Base-by-base conservation (phyloP, 1,140 invertebrate genomes). In the Eufriesea mexicana region DNA sequence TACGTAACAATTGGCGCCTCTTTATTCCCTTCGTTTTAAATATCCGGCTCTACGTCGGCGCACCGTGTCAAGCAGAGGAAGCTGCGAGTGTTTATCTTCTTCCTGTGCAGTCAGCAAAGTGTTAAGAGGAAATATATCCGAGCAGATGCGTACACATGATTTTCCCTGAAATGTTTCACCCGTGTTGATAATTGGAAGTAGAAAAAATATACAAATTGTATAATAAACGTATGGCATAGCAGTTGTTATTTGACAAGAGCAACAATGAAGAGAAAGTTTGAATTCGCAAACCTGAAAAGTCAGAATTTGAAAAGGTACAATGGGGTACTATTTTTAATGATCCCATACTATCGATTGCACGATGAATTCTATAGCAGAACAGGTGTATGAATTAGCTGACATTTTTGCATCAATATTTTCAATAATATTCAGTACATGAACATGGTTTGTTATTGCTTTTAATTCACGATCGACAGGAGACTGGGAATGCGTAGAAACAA, bases 61-160 rank as follows among this genome's bases (percentile, higher is more conserved):
- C 49, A 55, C 64, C 47, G 16, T 62, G 73, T 62, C 73, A 14
- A 68, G 64, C 51, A 57, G 47, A 16, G 54, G 64, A 28, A 25
- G 64, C 64, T 57, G n/a, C 49, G 7, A 62, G 23, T 78, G 74
- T 76, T 76, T 64, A 76, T 76, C 47, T 76, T 76, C n/a, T 47
- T 74, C 9, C 23, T 51, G 28, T n/a, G 8, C 35, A 55, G 54
- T 55, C 55, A 77, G 28, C 47, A 42, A 54, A 77, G 49, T 51
- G 49, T 77, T 77, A 66, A 49, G 47, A 51, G 61, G 71, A 73
- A 73, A 73, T 59, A 74, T 59, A 59, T 74, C 54, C 23, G 45
- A 25, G 12, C 71, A 66, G 61, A 77, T 55, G 49, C 25, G 49
- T 25, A 28, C 28, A 64, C 5, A 49, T 67, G 28, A 77, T 66